Evolutionary conservation across 2,888 invertebrate species (phyloP), one percentile per base, ranked within the genome.

Genomic region (Caenorhabditis zanzibari): DNA sequence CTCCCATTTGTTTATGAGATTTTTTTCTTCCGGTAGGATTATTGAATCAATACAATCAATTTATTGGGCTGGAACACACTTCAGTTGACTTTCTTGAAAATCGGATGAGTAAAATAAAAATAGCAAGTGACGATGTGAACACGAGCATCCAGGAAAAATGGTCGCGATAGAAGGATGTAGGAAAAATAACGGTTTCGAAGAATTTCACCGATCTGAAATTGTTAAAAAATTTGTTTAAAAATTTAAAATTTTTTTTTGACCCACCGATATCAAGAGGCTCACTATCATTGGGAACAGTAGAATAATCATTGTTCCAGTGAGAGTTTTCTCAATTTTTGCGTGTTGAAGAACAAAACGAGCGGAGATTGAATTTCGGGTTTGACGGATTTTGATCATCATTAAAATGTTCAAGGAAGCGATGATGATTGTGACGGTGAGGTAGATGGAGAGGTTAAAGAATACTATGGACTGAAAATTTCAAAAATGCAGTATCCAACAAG

Each of bases 251-350:
- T 7, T 32, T 32, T 32, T 32, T 2, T 38, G 38, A 38, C 38
- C 12, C 12, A 54, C 54, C 54, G 26, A 10, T 14, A 54, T 26
- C 22, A 54, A 26, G 6, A 54, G 22, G 14, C 14, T 54, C 4
- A 54, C 5, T 10, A 26, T 54, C 54, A 54, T 10, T 24, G 54
- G 54, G 5, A 54, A 22, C 5, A 54, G 54, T 26, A 54, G 5
- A 24, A 54, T 54, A 1, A 54, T 54, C 54, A 54, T 54, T 6
- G 54, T 54, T 26, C 26, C 24, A 14, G 54, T 26, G 9, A 54
- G 26, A 6, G 54, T 54, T 26, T 54, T 54, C 26, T 54, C 54
- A 4, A 54, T 12, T 54, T 54, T 54, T 6, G 54, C 54, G 26
- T 54, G n/a, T 26, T 54, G 54, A 1, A 14, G 10, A 19, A 26